Evolutionary conservation across 2,888 invertebrate species (phyloP).

Genomic region (Hypomecis atomaria): DNA sequence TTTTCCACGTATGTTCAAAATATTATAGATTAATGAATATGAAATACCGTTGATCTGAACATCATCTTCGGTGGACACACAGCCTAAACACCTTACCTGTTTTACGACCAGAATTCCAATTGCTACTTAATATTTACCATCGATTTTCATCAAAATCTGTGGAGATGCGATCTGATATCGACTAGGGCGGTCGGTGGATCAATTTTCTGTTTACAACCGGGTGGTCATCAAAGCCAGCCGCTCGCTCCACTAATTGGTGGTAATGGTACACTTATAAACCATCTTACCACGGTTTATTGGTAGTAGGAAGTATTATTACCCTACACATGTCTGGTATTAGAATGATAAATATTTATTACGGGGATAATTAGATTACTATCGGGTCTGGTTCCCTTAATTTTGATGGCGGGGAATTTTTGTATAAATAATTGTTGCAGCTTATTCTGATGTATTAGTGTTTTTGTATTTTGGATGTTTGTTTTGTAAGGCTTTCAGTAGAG

Average conservation of each 20-base stretch:
- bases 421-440: neutral
- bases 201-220: constrained; percentile 79
- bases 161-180: constrained; percentile 52
- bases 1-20: too few species aligned
- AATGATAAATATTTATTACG: constrained; percentile 45
- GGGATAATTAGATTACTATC: constrained; percentile 42
- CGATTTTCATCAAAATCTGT: constrained; percentile 46
- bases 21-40: too few species aligned
- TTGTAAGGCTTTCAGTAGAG: too few species aligned
- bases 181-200: constrained; percentile 73
- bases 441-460: neutral
- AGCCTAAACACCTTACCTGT: constrained; percentile 44
- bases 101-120: constrained; percentile 40
- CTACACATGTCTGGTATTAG: constrained; percentile 38
- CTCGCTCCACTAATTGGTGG: constrained; percentile 74
- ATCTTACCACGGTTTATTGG: constrained; percentile 52
- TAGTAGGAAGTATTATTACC: constrained; percentile 41
- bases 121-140: constrained; percentile 31
- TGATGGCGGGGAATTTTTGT: constrained; percentile 12
- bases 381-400: constrained; percentile 23
- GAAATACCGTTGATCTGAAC: too few species aligned
- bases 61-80: constrained; percentile 2
- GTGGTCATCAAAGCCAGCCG: constrained; percentile 75
- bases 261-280: constrained; percentile 70
- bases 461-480: neutral